Percentiles rank a stretch among this genome's conserved stretches.
phyloP scores from a whole-genome alignment of 1,140 invertebrate genomes.

The Pinna nobilis region DNA sequence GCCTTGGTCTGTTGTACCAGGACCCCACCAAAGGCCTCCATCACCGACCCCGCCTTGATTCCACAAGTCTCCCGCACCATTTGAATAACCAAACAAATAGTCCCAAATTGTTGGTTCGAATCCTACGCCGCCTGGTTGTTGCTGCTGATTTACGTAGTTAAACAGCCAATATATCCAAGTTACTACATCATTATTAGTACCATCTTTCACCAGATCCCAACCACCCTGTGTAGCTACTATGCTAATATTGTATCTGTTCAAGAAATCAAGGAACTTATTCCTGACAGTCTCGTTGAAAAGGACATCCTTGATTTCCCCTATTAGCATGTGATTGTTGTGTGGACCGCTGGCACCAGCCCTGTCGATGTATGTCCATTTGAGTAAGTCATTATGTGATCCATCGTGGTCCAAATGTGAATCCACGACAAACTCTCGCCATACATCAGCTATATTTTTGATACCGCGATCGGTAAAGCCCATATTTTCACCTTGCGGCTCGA shows the following conservation, averaged over 20 bases:
- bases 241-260: background rate
- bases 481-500: background rate
- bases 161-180: constrained; percentile 23
- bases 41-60: too few species aligned
- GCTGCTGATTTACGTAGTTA: background rate
- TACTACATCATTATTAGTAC: background rate
- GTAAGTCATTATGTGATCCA: background rate
- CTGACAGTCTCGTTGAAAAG: constrained; percentile 7
- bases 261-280: background rate
- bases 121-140: background rate
- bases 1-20: too few species aligned
- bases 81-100: too few species aligned
- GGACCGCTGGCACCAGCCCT: background rate
- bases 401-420: background rate
- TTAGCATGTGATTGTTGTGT: background rate
- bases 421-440: background rate
- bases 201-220: constrained; percentile 2
- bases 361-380: constrained; percentile 8
- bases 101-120: too few species aligned
- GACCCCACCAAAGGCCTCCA: too few species aligned
- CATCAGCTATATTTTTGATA: constrained; percentile 12
- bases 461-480: constrained; percentile 6
- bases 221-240: background rate
- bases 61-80: too few species aligned
- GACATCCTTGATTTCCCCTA: constrained; percentile 6